These are phyloP conservation scores for Ranitomeya variabilis DNA, from an alignment of 2,113 vertebrate species.

Conservation along the genomic window DNA sequence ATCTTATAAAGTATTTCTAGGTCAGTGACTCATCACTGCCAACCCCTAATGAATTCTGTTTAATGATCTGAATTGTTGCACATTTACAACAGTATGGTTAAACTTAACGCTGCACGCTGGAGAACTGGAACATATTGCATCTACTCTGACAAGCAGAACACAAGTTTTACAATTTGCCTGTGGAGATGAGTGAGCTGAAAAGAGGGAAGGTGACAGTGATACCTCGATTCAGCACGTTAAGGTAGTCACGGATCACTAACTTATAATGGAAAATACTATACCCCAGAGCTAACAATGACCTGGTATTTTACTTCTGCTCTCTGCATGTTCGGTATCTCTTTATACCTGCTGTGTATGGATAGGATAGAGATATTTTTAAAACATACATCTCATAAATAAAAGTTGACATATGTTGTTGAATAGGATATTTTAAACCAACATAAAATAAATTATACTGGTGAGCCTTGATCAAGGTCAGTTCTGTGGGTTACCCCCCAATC, in stretches of 20 bases:
- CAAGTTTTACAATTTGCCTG: constrained; percentile 22
- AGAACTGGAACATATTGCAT: constrained; percentile 1
- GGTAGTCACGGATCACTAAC: constrained; percentile 30
- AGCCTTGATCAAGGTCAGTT: too few relatives aligned
- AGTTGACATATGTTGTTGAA: neutral
- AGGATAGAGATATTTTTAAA: neutral
- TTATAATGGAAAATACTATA: constrained; percentile 27
- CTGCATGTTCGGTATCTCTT: neutral
- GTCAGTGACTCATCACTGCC: constrained; percentile 9
- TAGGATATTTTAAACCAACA: neutral
- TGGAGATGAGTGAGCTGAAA: neutral
- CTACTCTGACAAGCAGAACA: constrained; percentile 20
- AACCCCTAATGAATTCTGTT: neutral
- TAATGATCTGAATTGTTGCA: constrained; percentile 16
- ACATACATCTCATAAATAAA: neutral
- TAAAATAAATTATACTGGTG: neutral
- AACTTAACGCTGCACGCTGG: neutral
- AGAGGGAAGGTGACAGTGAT: constrained; percentile 39
- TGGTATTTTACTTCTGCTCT: neutral
- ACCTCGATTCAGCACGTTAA: constrained; percentile 32
- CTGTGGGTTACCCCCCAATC: too few relatives aligned
- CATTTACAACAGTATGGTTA: neutral
- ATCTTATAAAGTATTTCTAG: constrained; percentile 21
- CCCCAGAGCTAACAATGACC: constrained; percentile 44
- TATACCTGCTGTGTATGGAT: neutral